phyloP scores from a whole-genome alignment of 2,797 vertebrate genomes.

The Pelodytes ibericus region DNA sequence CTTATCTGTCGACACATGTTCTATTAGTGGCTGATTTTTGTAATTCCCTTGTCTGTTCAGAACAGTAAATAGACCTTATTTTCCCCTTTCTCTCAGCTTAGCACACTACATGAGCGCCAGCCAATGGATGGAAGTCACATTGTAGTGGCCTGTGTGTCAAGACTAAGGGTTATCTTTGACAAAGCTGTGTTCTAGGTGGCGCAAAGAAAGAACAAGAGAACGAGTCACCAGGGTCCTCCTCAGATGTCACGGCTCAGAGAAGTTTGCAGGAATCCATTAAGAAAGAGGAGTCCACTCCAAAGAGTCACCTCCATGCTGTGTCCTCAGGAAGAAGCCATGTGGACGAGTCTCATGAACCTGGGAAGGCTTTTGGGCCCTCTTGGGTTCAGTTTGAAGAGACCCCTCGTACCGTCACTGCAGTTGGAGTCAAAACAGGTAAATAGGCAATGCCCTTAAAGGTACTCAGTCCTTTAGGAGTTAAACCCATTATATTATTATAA shows the following conservation, averaged over 20 bases:
- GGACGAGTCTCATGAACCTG: background rate
- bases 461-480: too few relatives aligned
- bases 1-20: too few relatives aligned
- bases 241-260: background rate
- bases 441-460: too few relatives aligned
- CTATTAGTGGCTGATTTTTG: too few relatives aligned
- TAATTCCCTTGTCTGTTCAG: too few relatives aligned
- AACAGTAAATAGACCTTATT: too few relatives aligned
- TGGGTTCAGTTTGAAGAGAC: conserved; percentile 79
- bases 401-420: conserved; percentile 6
- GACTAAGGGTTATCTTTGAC: too few relatives aligned
- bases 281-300: background rate
- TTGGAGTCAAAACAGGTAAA: conserved; percentile 58
- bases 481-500: too few relatives aligned
- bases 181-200: conserved; percentile 56
- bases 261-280: background rate
- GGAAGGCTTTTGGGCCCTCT: conserved; percentile 58
- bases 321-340: background rate
- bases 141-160: too few relatives aligned
- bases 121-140: too few relatives aligned
- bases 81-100: too few relatives aligned
- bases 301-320: background rate
- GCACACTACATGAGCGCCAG: too few relatives aligned
- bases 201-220: conserved; percentile 12
- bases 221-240: background rate